Conservation (phyloP, 2,113 vertebrate species). For the Mobula hypostoma region DNA sequence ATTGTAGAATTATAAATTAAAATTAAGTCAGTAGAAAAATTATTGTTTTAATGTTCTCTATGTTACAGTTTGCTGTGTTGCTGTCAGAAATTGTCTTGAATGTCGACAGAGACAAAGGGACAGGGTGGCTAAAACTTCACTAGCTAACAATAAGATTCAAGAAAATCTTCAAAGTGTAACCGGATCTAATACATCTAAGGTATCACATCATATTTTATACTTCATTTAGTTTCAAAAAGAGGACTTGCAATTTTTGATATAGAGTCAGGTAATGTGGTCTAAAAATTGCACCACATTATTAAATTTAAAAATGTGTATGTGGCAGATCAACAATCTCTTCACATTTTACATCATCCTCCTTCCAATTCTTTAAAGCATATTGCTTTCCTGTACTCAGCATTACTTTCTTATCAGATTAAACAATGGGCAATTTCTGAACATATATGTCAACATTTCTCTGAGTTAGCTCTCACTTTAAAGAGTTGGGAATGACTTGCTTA, state of each 20-base stretch:
- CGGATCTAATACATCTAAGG: constrained; percentile 64
- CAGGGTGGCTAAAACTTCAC: constrained; percentile 58
- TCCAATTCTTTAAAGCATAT: neutral
- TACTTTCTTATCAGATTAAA: neutral
- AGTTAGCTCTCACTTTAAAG: neutral
- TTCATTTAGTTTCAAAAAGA: neutral
- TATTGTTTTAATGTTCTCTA: neutral
- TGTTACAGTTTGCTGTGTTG: constrained; percentile 85
- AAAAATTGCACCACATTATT: neutral
- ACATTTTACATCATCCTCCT: neutral
- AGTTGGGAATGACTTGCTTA: too few species aligned
- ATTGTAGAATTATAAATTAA: neutral
- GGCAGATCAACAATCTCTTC: neutral
- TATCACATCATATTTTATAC: constrained; percentile 45
- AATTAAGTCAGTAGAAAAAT: neutral
- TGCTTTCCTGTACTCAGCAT: neutral
- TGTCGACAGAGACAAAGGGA: constrained; percentile 84
- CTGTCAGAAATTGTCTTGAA: constrained; percentile 88
- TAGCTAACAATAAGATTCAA: constrained; percentile 68
- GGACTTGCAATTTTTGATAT: neutral
- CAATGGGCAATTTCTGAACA: neutral
- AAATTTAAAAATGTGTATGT: neutral
- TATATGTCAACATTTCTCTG: neutral
- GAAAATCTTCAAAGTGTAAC: constrained; percentile 65
- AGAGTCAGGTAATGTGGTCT: neutral